Evolutionary conservation across 1,140 invertebrate genomes (phyloP).

Genomic region (Hyles euphorbiae): DNA sequence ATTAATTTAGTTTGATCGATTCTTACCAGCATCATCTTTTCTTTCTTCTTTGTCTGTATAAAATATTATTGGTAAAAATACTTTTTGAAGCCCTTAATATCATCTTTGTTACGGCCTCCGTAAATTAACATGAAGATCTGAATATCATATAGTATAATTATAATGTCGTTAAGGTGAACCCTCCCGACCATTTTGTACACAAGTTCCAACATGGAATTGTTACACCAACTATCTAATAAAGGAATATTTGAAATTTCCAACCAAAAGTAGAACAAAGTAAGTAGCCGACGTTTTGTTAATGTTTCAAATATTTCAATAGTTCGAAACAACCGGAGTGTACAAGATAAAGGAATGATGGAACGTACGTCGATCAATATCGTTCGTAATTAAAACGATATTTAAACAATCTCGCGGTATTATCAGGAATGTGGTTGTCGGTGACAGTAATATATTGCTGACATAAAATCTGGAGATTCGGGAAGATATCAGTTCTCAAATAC

Average conservation of each 20-base stretch:
- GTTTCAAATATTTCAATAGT: constrained; percentile 25
- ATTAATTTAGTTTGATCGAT: no score
- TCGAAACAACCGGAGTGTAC: constrained; percentile 25
- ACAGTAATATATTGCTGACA: constrained; percentile 69
- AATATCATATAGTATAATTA: constrained; percentile 6
- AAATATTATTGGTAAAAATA: no score
- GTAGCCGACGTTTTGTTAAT: constrained; percentile 17
- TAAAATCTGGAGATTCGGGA: constrained; percentile 61
- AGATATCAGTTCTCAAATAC: constrained; percentile 61
- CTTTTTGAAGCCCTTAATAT: no score
- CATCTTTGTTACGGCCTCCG: no score
- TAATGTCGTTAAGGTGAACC: background rate
- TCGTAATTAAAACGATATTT: constrained; percentile 65
- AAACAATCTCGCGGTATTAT: constrained; percentile 56
- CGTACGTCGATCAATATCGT: constrained; percentile 58
- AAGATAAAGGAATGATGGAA: constrained; percentile 49
- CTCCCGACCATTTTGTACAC: background rate
- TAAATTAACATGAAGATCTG: constrained; percentile 1
- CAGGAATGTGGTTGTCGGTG: constrained; percentile 40
- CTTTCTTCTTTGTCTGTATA: no score
- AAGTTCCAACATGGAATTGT: constrained; percentile 1
- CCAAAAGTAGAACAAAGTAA: background rate
- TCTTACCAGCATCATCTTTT: no score
- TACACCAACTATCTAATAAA: background rate
- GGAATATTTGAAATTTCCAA: constrained; percentile 1